Percentiles rank a stretch among this genome's conserved stretches.
Evolutionary conservation across 64 coral and sea anemone genomes (phyloP).

Genomic region (Dendronephthya gigantea): DNA sequence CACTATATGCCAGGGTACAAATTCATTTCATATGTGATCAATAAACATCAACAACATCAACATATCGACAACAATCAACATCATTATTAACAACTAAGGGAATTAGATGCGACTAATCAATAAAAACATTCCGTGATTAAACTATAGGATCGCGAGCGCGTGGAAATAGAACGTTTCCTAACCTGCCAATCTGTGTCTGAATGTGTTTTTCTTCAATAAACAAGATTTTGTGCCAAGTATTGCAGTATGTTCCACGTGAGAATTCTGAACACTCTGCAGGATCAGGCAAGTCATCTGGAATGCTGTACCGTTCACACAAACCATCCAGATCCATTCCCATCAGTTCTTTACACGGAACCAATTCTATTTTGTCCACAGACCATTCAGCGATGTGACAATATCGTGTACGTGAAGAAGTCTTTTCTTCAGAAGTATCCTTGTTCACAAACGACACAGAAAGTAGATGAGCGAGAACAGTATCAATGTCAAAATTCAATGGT

Average conservation of each 20-base stretch:
- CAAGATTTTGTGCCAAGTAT: neutral
- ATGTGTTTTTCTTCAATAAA: slow-evolving; percentile 4
- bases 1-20: no score
- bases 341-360: neutral
- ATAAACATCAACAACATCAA: no score
- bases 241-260: neutral
- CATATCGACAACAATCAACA: no score
- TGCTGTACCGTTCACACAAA: neutral
- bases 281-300: neutral
- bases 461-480: neutral
- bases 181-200: neutral
- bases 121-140: no score
- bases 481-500: neutral
- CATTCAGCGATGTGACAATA: neutral
- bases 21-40: no score
- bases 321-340: neutral
- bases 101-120: no score
- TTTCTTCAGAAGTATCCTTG: neutral
- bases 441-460: neutral
- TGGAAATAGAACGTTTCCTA: neutral
- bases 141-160: no score
- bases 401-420: neutral
- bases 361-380: neutral
- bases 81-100: no score
- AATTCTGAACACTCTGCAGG: neutral